phyloP scores from a whole-genome alignment of 2,797 vertebrate genomes.

The Neosilurus mollespiculum region DNA sequence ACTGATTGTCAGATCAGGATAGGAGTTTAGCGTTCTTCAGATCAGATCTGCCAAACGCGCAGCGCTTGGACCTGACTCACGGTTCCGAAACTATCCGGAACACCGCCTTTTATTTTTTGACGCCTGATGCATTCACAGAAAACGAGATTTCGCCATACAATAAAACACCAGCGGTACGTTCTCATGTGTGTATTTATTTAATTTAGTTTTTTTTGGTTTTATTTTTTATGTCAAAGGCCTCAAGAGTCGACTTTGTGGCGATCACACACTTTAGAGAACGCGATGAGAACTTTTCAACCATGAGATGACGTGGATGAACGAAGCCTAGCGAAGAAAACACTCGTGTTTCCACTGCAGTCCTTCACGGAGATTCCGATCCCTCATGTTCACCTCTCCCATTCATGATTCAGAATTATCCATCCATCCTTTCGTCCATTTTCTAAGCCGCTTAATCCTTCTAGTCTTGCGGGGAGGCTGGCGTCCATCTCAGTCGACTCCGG shows the following conservation, averaged over 20 bases:
- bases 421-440: too few relatives aligned
- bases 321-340: background rate
- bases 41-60: constrained; percentile 28
- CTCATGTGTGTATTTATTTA: background rate
- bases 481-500: too few relatives aligned
- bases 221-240: background rate
- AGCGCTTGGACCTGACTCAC: constrained; percentile 21
- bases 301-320: background rate
- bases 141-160: constrained; percentile 60
- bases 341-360: background rate
- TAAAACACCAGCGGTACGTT: background rate
- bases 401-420: too few relatives aligned
- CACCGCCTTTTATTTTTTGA: background rate
- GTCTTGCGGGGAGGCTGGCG: too few relatives aligned
- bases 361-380: too few relatives aligned
- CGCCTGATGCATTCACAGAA: constrained; percentile 47
- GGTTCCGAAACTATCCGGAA: background rate
- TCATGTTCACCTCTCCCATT: background rate
- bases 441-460: too few relatives aligned
- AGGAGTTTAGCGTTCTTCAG: background rate
- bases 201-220: background rate
- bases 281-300: background rate
- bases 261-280: background rate
- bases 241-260: background rate
- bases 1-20: constrained; percentile 16